Conservation (phyloP, 2,113 vertebrate species). For the Rhodinocichla rosea region DNA sequence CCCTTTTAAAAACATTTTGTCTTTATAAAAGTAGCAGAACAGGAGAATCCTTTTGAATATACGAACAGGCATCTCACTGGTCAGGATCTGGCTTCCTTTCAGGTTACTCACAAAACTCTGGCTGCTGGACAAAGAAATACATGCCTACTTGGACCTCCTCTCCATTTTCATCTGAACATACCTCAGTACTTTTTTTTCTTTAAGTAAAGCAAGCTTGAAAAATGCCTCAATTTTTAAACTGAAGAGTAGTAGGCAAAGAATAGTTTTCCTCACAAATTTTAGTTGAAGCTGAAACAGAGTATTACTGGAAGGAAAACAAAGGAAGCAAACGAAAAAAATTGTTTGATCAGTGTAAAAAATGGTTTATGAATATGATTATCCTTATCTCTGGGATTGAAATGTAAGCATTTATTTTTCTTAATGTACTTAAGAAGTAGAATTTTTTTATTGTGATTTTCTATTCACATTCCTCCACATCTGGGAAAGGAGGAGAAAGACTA, state of each 20-base stretch:
- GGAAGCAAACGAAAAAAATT: neutral
- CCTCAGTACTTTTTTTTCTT: neutral
- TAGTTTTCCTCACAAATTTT: neutral
- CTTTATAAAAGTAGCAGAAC: neutral
- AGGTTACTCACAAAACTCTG: neutral
- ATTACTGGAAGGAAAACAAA: neutral
- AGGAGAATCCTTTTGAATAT: neutral
- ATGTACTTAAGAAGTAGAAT: neutral
- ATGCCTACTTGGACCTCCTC: neutral
- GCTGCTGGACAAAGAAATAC: neutral
- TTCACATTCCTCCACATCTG: neutral
- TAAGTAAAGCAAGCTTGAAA: neutral
- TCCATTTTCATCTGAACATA: neutral
- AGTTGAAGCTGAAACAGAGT: neutral
- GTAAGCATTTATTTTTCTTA: neutral
- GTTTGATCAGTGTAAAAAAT: neutral
- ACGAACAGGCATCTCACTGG: neutral
- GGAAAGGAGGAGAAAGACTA: neutral
- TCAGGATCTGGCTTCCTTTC: neutral
- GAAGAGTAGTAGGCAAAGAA: neutral
- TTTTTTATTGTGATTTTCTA: neutral
- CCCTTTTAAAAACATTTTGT: rapidly evolving
- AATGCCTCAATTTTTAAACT: neutral
- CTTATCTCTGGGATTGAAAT: neutral
- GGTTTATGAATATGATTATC: neutral